Evolutionary conservation across 2,797 vertebrate genomes (phyloP), one percentile per base, ranked within the genome.

Genomic region (Poecile montanus): DNA sequence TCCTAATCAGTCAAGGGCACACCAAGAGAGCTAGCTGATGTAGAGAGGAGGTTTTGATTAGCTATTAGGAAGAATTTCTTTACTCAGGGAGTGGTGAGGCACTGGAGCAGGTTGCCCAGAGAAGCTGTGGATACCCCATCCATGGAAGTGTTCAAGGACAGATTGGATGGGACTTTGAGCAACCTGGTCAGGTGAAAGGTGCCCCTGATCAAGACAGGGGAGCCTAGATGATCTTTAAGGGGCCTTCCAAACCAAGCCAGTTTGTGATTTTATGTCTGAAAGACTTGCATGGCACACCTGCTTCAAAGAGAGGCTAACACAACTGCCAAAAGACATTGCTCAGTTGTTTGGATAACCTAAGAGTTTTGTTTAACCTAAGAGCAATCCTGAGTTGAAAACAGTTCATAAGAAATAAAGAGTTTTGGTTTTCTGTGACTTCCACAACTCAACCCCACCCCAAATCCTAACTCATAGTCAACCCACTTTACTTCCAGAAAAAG

Each of bases 301-400:
- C 77, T 84, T 91, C 84, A 92, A 90, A 95, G 58, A 20, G 63
- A 94, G 17, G 50, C 47, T 86, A 74, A 84, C 14, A 36, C 20
- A 88, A 71, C 61, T 72, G 61, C 86, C 73, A 62, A 62, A 67
- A 91, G 38, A 73, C 32, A 68, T 6, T 21, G 53, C 51, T 42
- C 34, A 57, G 53, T 56, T 91, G 65, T 47, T 94, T 71, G 47
- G 30, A 14, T 75, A 47, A 40, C 38, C 38, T 40, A 13, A 40
- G 38, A 40, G 13, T 40, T 40, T 40, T 40, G 38, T 40, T 84
- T 58, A 85, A 84, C 40, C 63, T 51, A 88, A 93, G 53, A 91
- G 30, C 36, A 60, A 56, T 58, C 40, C 45, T 34, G 23, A 68
- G 25, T 56, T 47, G 51, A 76, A 85, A 92, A 89, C 13, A 26